Percentiles rank a stretch among this genome's conserved stretches.
phyloP scores from a whole-genome alignment of 2,113 vertebrate species.

The Gasterosteus aculeatus region DNA sequence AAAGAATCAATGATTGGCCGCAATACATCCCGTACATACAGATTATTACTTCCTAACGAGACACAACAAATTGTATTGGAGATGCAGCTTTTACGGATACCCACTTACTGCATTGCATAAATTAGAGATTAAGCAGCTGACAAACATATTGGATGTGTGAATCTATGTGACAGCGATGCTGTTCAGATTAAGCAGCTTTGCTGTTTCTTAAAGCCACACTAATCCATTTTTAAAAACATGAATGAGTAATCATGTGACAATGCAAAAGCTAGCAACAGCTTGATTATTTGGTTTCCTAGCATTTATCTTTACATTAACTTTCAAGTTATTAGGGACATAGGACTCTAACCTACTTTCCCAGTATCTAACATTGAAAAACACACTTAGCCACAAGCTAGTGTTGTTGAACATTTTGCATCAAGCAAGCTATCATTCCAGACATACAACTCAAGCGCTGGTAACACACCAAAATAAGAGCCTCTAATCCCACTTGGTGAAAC shows the following conservation, averaged over 20 bases:
- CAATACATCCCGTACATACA: neutral
- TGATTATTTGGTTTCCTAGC: neutral
- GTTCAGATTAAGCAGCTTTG: too few relatives aligned
- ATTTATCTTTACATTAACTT: neutral
- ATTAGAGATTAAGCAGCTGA: neutral
- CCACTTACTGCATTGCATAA: neutral
- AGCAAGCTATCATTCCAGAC: neutral
- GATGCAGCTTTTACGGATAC: slow-evolving; percentile 1
- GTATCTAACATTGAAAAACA: neutral
- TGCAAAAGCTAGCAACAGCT: neutral
- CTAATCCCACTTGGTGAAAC: too few relatives aligned
- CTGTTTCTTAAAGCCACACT: too few relatives aligned
- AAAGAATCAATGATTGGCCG: slow-evolving; percentile 12
- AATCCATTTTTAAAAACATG: neutral
- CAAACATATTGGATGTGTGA: too few relatives aligned
- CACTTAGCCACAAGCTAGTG: neutral
- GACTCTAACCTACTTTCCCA: neutral
- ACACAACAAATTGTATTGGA: neutral
- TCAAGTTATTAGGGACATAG: neutral
- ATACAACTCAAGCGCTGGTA: neutral
- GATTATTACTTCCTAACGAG: slow-evolving; percentile 4
- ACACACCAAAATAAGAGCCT: neutral
- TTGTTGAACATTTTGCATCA: neutral
- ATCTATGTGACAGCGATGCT: too few relatives aligned
- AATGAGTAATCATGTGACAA: neutral